These are phyloP conservation scores for Leucophora obtusa DNA, from an alignment of 2,888 invertebrate species.

Conservation along the genomic window DNA sequence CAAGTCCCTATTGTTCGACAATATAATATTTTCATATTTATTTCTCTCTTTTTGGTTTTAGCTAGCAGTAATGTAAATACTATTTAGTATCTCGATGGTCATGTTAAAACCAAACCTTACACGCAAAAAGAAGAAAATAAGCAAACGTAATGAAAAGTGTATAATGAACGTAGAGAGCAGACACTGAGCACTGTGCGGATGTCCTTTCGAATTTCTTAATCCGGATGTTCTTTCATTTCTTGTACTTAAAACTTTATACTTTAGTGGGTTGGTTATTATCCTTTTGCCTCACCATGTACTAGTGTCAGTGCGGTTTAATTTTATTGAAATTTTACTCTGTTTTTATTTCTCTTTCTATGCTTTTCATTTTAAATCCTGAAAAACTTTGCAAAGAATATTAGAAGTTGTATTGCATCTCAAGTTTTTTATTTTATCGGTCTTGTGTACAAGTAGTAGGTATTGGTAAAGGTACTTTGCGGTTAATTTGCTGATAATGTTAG, in stretches of 20 bases:
- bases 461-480: slow-evolving; percentile 54
- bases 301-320: slow-evolving; percentile 24
- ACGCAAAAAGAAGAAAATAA: neutral
- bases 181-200: slow-evolving; percentile 43
- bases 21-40: neutral
- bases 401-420: slow-evolving; percentile 45
- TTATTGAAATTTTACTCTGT: slow-evolving; percentile 39
- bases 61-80: neutral
- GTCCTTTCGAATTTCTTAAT: slow-evolving; percentile 58
- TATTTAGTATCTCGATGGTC: slow-evolving; percentile 5
- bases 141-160: neutral
- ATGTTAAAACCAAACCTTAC: neutral
- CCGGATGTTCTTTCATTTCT: slow-evolving; percentile 54
- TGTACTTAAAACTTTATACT: slow-evolving; percentile 47
- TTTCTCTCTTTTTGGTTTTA: slow-evolving; percentile 1
- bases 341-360: neutral
- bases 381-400: slow-evolving; percentile 30
- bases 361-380: slow-evolving; percentile 1
- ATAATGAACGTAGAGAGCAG: slow-evolving; percentile 11
- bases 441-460: slow-evolving; percentile 18
- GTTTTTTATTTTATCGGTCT: slow-evolving; percentile 40
- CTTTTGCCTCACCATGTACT: slow-evolving; percentile 6
- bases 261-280: slow-evolving; percentile 3
- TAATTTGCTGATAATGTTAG: slow-evolving; percentile 61
- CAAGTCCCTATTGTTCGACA: neutral